Conservation (phyloP, 2,888 invertebrate species). For the Crematogaster levior region DNA sequence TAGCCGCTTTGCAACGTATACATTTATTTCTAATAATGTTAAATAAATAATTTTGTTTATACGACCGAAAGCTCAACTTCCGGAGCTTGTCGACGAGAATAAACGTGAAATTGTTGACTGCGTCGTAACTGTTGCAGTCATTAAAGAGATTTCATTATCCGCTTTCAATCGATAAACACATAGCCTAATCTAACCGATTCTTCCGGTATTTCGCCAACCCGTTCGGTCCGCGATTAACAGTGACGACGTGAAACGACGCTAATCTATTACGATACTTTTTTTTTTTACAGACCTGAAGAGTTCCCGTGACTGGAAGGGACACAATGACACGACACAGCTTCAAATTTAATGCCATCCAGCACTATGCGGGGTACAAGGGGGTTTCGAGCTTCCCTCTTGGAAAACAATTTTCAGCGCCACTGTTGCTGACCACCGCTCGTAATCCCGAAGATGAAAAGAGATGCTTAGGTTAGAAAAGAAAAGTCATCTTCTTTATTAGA, state of each 20-base stretch:
- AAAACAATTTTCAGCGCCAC: neutral
- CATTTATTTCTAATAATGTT: neutral
- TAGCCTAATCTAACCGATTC: slow-evolving; percentile 17
- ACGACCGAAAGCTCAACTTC: neutral
- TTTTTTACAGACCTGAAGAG: slow-evolving; percentile 19
- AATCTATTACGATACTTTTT: neutral
- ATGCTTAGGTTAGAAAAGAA: neutral
- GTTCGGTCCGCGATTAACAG: too few relatives aligned
- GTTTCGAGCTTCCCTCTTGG: neutral
- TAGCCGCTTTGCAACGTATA: too few relatives aligned
- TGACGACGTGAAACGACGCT: too few relatives aligned
- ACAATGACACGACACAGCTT: neutral
- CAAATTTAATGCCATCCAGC: slow-evolving; percentile 31
- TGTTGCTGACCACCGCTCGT: neutral
- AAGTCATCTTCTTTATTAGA: neutral
- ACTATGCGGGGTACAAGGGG: neutral
- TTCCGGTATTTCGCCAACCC: neutral
- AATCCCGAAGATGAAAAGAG: neutral
- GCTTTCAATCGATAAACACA: neutral
- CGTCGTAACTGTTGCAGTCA: neutral
- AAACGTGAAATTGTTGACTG: neutral
- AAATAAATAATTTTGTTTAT: neutral
- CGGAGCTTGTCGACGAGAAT: neutral
- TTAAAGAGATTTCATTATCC: neutral
- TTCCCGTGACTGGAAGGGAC: neutral